Percentiles rank a stretch among this genome's conserved stretches.
Evolutionary conservation across 2,797 vertebrate genomes (phyloP).

Genomic region (Sebastes cheni): DNA sequence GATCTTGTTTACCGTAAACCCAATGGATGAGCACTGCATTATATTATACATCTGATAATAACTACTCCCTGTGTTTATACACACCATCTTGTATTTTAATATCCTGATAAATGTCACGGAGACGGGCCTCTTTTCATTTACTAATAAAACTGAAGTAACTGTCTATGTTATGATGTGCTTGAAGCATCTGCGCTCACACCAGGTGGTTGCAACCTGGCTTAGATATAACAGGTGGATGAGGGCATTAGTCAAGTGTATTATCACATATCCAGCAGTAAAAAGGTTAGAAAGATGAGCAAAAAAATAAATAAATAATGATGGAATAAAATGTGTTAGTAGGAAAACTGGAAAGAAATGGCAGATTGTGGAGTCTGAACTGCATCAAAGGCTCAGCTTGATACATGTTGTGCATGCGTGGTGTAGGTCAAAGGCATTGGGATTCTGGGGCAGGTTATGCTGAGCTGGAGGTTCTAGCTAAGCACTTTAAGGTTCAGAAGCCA

Average conservation of each 20-base stretch:
- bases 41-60: background rate
- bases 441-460: constrained; percentile 31
- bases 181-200: background rate
- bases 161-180: constrained; percentile 3
- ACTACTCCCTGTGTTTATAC: background rate
- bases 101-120: constrained; percentile 11
- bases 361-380: constrained; percentile 10
- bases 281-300: background rate
- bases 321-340: background rate
- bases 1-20: background rate
- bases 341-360: constrained; percentile 3
- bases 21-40: background rate
- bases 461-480: constrained; percentile 19
- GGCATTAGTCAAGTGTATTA: background rate
- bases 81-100: constrained; percentile 17
- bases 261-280: background rate
- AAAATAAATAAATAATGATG: background rate
- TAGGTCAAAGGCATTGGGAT: constrained; percentile 14
- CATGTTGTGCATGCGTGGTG: background rate
- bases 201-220: background rate
- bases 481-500: constrained; percentile 46
- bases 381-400: background rate
- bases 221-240: background rate
- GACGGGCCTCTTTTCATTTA: background rate
- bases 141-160: constrained; percentile 27